A percentile compares a stretch with the other conserved stretches of the same genome.
phyloP scores from a whole-genome alignment of 1,140 invertebrate species.

The Eumeta japonica region DNA sequence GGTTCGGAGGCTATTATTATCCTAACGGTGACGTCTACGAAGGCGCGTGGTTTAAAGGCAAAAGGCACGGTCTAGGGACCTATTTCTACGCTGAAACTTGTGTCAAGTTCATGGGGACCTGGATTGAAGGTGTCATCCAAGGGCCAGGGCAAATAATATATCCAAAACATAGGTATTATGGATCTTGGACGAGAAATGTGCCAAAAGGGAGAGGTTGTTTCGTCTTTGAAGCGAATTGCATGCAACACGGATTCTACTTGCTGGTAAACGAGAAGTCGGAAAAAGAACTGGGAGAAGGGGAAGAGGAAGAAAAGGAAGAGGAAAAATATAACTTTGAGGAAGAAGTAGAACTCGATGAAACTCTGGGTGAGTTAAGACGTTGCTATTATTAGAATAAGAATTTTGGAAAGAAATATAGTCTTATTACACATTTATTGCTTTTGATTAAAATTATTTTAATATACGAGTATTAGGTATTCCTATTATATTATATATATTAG shows the following conservation, averaged over 20 bases:
- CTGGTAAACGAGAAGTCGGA: conserved; percentile 51
- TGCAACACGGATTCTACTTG: conserved; percentile 67
- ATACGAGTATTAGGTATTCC: no score
- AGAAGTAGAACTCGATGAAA: conserved; percentile 40
- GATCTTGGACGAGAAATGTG: conserved; percentile 63
- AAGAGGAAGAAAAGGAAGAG: conserved; percentile 42
- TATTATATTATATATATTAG: no score
- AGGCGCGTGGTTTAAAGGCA: conserved; percentile 73
- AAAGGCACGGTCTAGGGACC: conserved; percentile 71
- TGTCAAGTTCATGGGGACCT: conserved; percentile 66
- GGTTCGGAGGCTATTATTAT: conserved; percentile 76
- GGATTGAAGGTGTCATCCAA: conserved; percentile 64
- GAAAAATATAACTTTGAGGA: conserved; percentile 36
- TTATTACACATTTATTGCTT: no score
- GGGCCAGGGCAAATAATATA: conserved; percentile 69
- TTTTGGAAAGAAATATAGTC: neutral
- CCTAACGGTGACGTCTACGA: conserved; percentile 72
- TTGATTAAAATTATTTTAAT: no score
- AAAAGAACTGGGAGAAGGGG: conserved; percentile 51
- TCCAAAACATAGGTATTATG: conserved; percentile 62
- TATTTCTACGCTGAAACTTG: conserved; percentile 65
- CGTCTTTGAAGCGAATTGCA: conserved; percentile 64
- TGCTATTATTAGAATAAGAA: conserved; percentile 6
- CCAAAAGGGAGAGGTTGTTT: conserved; percentile 68
- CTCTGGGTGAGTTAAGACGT: conserved; percentile 23